phyloP scores from a whole-genome alignment of 2,797 vertebrate species.

The Aldrovandia affinis region DNA sequence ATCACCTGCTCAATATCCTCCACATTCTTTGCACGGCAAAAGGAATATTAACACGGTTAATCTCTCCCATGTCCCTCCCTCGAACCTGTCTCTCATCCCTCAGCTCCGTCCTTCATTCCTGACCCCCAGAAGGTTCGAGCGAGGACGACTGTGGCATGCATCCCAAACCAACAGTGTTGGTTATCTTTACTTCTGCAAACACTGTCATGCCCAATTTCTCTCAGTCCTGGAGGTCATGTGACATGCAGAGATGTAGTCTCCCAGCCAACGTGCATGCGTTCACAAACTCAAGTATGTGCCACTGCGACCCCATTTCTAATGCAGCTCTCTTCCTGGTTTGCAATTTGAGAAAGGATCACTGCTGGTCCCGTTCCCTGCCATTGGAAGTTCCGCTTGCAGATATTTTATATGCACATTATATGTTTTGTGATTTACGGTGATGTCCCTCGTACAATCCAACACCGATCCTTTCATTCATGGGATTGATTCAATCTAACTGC shows the following conservation, averaged over 20 bases:
- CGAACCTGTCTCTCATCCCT: background rate
- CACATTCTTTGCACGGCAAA: background rate
- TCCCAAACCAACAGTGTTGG: background rate
- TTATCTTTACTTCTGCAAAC: background rate
- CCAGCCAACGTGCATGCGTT: background rate
- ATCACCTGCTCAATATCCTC: background rate
- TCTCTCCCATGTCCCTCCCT: background rate
- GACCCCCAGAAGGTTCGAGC: background rate
- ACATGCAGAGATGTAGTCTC: background rate
- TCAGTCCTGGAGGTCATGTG: background rate
- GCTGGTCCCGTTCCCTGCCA: background rate
- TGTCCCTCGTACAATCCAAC: too few relatives aligned
- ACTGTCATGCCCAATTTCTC: background rate
- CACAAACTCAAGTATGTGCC: background rate
- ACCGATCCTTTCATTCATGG: too few relatives aligned
- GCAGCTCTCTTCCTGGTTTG: background rate
- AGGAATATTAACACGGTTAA: background rate
- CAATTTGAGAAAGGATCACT: background rate
- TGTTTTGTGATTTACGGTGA: too few relatives aligned
- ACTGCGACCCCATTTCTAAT: background rate
- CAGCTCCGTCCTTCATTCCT: slow-evolving; percentile 2
- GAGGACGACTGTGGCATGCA: background rate
- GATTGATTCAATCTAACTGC: too few relatives aligned
- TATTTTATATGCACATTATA: too few relatives aligned
- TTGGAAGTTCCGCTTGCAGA: too few relatives aligned